Conservation (phyloP, 2,888 invertebrate species). For the Ennomos erosarius region DNA sequence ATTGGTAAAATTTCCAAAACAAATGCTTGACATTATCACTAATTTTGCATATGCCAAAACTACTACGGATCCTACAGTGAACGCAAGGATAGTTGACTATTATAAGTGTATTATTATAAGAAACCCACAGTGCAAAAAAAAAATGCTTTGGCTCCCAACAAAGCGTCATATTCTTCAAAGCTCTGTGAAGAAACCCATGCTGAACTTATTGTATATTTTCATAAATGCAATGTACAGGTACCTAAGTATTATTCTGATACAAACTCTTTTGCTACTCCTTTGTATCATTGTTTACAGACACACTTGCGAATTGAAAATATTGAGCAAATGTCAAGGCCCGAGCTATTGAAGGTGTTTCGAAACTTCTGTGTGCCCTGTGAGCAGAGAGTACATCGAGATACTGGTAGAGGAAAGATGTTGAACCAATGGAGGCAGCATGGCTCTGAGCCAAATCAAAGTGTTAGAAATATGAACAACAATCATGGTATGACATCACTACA, state of each 20-base stretch:
- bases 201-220: too few relatives aligned
- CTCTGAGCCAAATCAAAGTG: constrained; percentile 55
- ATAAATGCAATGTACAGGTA: too few relatives aligned
- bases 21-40: too few relatives aligned
- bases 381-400: constrained; percentile 74
- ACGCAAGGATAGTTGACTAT: too few relatives aligned
- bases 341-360: constrained; percentile 73
- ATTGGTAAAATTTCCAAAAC: too few relatives aligned
- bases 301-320: constrained; percentile 65
- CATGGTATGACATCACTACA: constrained; percentile 45
- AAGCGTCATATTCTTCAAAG: too few relatives aligned
- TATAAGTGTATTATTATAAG: too few relatives aligned
- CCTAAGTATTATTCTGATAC: constrained; percentile 9
- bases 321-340: constrained; percentile 61
- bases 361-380: constrained; percentile 77
- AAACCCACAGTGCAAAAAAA: too few relatives aligned
- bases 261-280: constrained; percentile 25
- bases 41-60: too few relatives aligned
- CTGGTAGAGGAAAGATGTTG: constrained; percentile 69
- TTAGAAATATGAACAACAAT: constrained; percentile 32
- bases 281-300: constrained; percentile 71
- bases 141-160: too few relatives aligned
- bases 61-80: too few relatives aligned
- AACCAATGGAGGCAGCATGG: constrained; percentile 65
- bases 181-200: too few relatives aligned